A percentile compares a stretch with the other conserved stretches of the same genome.
Evolutionary conservation across 1,140 invertebrate species (phyloP).

Genomic region (Sarcophaga peregrina): DNA sequence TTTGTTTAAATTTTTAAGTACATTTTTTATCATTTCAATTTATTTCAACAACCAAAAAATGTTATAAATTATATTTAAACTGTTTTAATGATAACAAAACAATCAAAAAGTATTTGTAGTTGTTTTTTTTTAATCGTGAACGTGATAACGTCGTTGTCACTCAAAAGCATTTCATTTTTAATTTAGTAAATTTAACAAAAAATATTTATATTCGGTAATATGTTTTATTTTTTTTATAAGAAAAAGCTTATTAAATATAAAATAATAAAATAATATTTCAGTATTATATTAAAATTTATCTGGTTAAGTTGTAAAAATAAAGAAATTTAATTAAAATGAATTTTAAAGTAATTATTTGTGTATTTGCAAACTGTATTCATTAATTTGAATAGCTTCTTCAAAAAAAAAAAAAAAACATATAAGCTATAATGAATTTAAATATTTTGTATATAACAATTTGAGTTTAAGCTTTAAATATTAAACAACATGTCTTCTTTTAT

Average conservation of each 20-base stretch:
- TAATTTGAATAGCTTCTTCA: too few relatives aligned
- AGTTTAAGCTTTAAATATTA: not conserved
- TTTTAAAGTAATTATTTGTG: not conserved
- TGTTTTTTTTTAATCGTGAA: not conserved
- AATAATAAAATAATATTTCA: slow-evolving; percentile 25
- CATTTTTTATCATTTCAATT: too few relatives aligned
- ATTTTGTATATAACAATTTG: not conserved
- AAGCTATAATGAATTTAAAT: not conserved
- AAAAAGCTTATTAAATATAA: slow-evolving; percentile 12
- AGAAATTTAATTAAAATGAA: not conserved
- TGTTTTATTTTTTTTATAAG: not conserved
- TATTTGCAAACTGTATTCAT: too few relatives aligned
- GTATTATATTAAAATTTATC: slow-evolving; percentile 17
- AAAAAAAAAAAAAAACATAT: not conserved
- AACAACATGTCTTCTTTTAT: not conserved
- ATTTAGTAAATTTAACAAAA: not conserved
- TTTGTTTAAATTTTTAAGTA: too few relatives aligned
- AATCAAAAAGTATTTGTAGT: too few relatives aligned
- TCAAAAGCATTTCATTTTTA: not conserved
- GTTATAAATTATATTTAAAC: too few relatives aligned
- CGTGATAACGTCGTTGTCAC: not conserved
- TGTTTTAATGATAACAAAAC: too few relatives aligned
- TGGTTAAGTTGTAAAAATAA: slow-evolving; percentile 7
- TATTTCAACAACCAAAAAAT: too few relatives aligned
- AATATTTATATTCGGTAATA: too few relatives aligned